Evolutionary conservation across 2,797 vertebrate genomes (phyloP).

Genomic region (Hydrocynus forskahlii): DNA sequence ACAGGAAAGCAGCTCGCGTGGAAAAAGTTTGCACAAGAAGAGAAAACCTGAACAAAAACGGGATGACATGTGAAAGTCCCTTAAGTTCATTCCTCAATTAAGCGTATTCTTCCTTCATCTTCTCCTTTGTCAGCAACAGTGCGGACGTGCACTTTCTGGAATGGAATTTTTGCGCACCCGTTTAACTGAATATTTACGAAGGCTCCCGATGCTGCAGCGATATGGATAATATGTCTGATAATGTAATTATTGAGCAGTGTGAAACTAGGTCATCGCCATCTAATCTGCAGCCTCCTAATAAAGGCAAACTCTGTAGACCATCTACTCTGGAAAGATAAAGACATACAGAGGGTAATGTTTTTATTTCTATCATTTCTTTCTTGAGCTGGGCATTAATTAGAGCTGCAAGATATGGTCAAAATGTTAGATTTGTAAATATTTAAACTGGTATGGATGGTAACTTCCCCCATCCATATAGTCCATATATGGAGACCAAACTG

Average conservation of each 20-base stretch:
- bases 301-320: constrained; percentile 3
- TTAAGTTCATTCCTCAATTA: too few species aligned
- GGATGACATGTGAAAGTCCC: neutral
- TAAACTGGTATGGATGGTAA: too few species aligned
- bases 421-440: too few species aligned
- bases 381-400: neutral
- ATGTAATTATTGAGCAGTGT: constrained; percentile 15
- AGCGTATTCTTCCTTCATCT: neutral
- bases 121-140: neutral
- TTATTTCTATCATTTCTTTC: neutral
- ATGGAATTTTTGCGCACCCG: neutral
- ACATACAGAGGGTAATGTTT: neutral
- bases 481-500: too few species aligned
- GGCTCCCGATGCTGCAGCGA: neutral
- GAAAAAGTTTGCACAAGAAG: neutral
- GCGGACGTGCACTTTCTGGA: neutral
- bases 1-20: neutral
- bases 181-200: constrained; percentile 16
- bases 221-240: constrained; percentile 25
- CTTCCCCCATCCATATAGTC: too few species aligned
- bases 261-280: constrained; percentile 21
- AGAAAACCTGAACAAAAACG: neutral
- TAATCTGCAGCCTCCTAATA: constrained; percentile 19
- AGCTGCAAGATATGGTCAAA: too few species aligned
- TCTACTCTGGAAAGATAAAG: neutral